Evolutionary conservation across 2,888 invertebrate genomes (phyloP).

Genomic region (Machimus atricapillus): DNA sequence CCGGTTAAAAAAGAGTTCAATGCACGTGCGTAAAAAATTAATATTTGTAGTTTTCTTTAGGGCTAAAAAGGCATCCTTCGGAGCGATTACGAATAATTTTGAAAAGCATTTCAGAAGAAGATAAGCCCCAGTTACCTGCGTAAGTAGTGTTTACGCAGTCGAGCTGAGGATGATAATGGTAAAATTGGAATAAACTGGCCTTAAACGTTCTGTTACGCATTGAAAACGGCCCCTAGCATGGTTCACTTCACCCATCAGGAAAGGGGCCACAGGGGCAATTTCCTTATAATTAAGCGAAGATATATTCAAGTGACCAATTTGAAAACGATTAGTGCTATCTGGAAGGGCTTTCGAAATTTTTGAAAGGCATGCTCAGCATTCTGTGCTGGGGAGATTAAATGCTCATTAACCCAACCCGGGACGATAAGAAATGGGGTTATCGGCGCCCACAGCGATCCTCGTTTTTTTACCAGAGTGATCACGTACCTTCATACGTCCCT

Average conservation of each 20-base stretch:
- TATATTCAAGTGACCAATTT: conserved; percentile 32
- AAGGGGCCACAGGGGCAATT: conserved; percentile 28
- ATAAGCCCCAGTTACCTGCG: not conserved
- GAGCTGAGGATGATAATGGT: not conserved
- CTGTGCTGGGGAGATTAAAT: conserved; percentile 15
- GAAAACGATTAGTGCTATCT: conserved; percentile 35
- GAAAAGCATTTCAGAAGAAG: not conserved
- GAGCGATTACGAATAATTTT: not conserved
- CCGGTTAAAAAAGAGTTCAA: not conserved
- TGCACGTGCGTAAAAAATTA: not conserved
- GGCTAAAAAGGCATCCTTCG: not conserved
- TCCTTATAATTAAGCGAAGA: conserved; percentile 7
- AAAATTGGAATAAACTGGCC: conserved; percentile 16
- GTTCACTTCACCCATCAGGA: conserved; percentile 11
- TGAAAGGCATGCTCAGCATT: not conserved
- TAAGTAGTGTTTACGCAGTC: not conserved
- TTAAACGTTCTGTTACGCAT: conserved; percentile 13
- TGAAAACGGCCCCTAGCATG: not conserved
- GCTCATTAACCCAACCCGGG: conserved; percentile 7
- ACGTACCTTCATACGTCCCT: not conserved
- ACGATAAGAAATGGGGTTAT: conserved; percentile 20
- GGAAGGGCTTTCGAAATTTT: conserved; percentile 28
- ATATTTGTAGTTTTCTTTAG: not conserved
- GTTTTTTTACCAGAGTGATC: not conserved
- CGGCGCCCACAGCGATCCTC: not conserved